Evolutionary conservation across 1,140 invertebrate genomes (phyloP), one percentile per base, ranked within the genome.

Genomic region (Coenobita brevimanus): DNA sequence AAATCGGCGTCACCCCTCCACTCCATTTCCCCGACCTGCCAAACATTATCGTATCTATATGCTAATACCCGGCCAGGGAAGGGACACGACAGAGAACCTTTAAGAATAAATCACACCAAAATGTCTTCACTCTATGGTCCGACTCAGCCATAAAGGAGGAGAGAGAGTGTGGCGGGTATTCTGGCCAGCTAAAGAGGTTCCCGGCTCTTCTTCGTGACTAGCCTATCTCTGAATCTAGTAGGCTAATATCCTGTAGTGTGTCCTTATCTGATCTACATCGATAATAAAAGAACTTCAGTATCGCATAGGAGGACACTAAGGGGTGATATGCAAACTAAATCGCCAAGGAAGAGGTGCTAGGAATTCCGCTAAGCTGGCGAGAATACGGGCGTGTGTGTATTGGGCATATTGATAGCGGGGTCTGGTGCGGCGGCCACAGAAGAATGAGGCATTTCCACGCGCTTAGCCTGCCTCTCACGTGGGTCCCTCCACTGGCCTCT

Each of bases 321-420:
- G n/a, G n/a, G n/a, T n/a, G n/a, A n/a, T n/a, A n/a, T n/a, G n/a
- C n/a, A n/a, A n/a, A n/a, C n/a, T n/a, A n/a, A n/a, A n/a, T n/a
- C n/a, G n/a, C n/a, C n/a, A n/a, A n/a, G n/a, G n/a, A n/a, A n/a
- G n/a, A n/a, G n/a, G n/a, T n/a, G n/a, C n/a, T n/a, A n/a, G n/a
- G n/a, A n/a, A n/a, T n/a, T n/a, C n/a, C n/a, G n/a, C n/a, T n/a
- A n/a, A n/a, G n/a, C n/a, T n/a, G n/a, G n/a, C n/a, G n/a, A 83
- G 17, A 69, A 75, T 83, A 71, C 75, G 75, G 60, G 82, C 73
- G 82, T 73, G 67, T 76, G 71, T 85, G 24, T 85, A 85, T 85
- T 78, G 82, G 82, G 82, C 46, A 85, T 85, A 85, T 78, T 76
- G 82, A 85, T 85, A 85, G 82, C 54, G 73, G 82, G 82, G 82